These are phyloP conservation scores for Myrmophylax atrothorax DNA, from an alignment of 2,113 vertebrate species.

Conservation along the genomic window DNA sequence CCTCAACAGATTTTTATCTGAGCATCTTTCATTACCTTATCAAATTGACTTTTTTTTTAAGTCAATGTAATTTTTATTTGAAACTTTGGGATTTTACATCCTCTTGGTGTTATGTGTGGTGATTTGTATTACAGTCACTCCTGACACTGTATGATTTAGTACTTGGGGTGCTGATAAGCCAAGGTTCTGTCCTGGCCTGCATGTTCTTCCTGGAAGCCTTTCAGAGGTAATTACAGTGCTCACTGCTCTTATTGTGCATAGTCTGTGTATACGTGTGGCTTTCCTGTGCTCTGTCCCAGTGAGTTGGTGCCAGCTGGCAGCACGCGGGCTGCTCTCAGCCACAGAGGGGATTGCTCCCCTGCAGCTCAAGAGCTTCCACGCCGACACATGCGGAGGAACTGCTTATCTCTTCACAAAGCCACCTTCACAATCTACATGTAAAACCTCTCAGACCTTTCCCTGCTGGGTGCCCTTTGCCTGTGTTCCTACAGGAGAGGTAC, in stretches of 20 bases:
- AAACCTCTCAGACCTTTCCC: background rate
- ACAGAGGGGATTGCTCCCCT: background rate
- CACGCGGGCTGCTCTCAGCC: background rate
- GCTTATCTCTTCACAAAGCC: background rate
- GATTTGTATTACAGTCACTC: background rate
- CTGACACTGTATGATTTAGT: background rate
- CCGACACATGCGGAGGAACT: rapidly evolving
- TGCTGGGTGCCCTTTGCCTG: rapidly evolving
- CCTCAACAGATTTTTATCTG: background rate
- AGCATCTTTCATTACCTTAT: background rate
- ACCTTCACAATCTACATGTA: background rate
- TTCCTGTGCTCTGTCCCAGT: background rate
- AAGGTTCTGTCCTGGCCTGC: background rate
- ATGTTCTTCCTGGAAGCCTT: background rate
- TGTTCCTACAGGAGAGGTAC: background rate
- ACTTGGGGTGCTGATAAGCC: background rate
- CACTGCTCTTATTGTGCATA: rapidly evolving
- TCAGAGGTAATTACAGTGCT: background rate
- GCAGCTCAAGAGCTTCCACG: background rate
- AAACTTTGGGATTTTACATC: background rate
- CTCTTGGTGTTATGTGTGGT: background rate
- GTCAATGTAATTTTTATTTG: background rate
- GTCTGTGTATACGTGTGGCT: background rate
- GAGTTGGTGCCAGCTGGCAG: background rate
- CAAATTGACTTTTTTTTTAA: background rate